Evolutionary conservation across 2,113 vertebrate genomes (phyloP).

Genomic region (Nyctibius bracteatus): DNA sequence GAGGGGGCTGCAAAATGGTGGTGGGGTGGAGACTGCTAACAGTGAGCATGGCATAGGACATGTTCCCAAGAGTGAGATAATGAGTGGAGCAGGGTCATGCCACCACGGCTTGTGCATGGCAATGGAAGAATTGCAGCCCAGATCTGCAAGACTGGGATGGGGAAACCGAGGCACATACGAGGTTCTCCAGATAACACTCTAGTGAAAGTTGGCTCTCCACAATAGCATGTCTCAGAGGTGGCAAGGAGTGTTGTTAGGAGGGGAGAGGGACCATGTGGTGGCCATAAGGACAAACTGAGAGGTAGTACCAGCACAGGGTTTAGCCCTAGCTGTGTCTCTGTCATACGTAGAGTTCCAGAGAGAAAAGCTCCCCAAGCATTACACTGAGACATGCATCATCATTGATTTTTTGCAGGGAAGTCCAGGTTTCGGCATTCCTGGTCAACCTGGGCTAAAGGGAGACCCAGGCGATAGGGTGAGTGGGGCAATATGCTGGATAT

Average conservation of each 20-base stretch:
- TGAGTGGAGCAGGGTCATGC: neutral
- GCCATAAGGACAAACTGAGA: neutral
- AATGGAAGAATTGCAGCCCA: neutral
- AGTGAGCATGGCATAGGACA: neutral
- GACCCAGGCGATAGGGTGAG: conserved; percentile 87
- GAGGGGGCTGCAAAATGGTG: neutral
- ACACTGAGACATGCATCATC: neutral
- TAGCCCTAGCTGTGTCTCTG: neutral
- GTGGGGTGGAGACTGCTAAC: neutral
- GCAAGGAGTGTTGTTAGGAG: neutral
- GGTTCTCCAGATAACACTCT: neutral
- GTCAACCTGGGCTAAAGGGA: conserved; percentile 83
- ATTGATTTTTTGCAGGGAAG: conserved; percentile 69
- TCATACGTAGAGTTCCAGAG: neutral
- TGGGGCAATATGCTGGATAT: neutral
- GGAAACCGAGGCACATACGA: neutral
- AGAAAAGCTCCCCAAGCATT: neutral
- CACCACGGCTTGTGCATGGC: neutral
- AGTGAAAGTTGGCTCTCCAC: neutral
- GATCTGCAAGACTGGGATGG: neutral
- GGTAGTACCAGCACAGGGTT: neutral
- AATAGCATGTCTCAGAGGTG: neutral
- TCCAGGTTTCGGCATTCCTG: conserved; percentile 88
- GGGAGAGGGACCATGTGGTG: neutral
- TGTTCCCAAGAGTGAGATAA: neutral